phyloP scores from a whole-genome alignment of 2,113 vertebrate species.

The Mormoops blainvillei region DNA sequence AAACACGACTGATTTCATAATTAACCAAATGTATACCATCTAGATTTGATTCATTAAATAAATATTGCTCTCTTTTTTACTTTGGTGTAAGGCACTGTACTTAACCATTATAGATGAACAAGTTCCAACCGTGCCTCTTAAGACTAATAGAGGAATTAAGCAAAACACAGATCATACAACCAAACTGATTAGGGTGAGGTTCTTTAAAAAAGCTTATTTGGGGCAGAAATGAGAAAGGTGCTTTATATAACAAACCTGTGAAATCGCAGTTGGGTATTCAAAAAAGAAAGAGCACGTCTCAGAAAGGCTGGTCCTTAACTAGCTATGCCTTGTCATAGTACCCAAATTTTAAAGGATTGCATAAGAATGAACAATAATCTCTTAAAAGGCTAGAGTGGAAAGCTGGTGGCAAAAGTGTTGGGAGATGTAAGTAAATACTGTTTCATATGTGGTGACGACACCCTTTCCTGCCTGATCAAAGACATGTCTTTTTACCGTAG shows the following conservation, averaged over 20 bases:
- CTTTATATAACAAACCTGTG: neutral
- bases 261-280: neutral
- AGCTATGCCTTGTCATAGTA: neutral
- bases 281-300: neutral
- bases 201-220: neutral
- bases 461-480: neutral
- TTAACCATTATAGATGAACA: neutral
- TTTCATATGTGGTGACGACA: neutral
- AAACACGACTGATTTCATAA: neutral
- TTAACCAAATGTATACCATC: neutral
- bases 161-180: neutral
- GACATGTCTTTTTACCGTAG: no score
- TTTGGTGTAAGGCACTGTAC: rapidly evolving
- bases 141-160: neutral
- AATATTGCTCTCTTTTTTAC: neutral
- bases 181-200: neutral
- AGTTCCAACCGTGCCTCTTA: neutral
- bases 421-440: neutral
- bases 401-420: neutral
- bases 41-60: neutral
- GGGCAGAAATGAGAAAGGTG: neutral
- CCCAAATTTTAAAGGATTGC: neutral
- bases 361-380: neutral
- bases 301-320: neutral
- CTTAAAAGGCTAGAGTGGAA: neutral